Percentiles rank a stretch among this genome's conserved stretches.
phyloP scores from a whole-genome alignment of 1,140 invertebrate genomes.

The Arion vulgaris region DNA sequence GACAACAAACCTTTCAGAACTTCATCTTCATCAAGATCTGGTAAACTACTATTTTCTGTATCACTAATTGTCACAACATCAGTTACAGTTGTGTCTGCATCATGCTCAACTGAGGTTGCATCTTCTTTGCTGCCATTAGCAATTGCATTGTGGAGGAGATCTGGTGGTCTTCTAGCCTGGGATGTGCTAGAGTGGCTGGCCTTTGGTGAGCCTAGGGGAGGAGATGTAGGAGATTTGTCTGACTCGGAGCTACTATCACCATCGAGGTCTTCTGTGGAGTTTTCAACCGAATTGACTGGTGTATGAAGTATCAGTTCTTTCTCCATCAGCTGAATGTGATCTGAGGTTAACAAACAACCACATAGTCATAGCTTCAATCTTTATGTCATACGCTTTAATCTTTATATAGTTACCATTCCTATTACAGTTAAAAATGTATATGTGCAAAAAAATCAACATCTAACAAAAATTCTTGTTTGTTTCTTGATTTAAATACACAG shows the following conservation, averaged over 20 bases:
- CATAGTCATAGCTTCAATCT: too few relatives aligned
- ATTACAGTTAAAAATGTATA: too few relatives aligned
- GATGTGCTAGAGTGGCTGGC: constrained; percentile 25
- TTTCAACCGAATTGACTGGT: constrained; percentile 35
- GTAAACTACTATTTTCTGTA: constrained; percentile 9
- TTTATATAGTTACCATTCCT: too few relatives aligned
- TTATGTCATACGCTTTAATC: too few relatives aligned
- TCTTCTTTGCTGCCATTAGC: constrained; percentile 29
- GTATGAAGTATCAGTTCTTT: constrained; percentile 36
- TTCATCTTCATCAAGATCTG: constrained; percentile 48
- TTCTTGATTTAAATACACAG: too few relatives aligned
- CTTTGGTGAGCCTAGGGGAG: not conserved
- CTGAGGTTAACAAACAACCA: constrained; percentile 13
- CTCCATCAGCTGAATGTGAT: constrained; percentile 38
- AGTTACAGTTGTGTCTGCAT: not conserved
- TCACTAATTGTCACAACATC: not conserved
- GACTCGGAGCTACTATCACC: not conserved
- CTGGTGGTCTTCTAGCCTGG: constrained; percentile 21
- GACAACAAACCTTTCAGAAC: constrained; percentile 53
- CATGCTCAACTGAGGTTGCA: not conserved
- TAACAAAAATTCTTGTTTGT: too few relatives aligned
- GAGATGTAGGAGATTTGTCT: not conserved
- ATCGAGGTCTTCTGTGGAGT: constrained; percentile 34
- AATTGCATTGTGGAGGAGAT: constrained; percentile 30
- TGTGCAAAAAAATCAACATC: too few relatives aligned